Percentiles rank a stretch among this genome's conserved stretches.
Conservation (phyloP, 2,888 invertebrate genomes). For the Drosophila merina region DNA sequence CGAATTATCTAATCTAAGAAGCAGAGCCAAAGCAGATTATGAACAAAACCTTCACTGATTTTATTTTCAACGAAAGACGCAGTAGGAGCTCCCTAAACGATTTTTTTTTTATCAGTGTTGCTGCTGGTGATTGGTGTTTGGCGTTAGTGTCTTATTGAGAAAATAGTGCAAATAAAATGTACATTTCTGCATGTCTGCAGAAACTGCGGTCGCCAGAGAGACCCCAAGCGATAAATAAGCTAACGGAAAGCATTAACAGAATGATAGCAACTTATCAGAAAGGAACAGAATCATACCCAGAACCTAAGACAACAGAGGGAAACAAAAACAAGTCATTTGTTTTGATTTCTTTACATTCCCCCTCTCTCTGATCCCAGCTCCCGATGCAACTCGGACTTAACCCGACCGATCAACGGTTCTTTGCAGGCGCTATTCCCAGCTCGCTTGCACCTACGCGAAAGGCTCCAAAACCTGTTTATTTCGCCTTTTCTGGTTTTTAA, state of each 20-base stretch:
- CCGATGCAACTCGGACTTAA: constrained; percentile 13
- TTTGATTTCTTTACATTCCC: constrained; percentile 28
- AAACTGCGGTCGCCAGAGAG: constrained; percentile 29
- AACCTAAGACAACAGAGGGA: constrained; percentile 62
- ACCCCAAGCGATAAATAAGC: constrained; percentile 36
- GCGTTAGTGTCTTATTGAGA: neutral
- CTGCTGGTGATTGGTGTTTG: neutral
- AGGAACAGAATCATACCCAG: constrained; percentile 20
- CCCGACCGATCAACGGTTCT: constrained; percentile 51
- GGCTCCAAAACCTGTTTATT: constrained; percentile 36
- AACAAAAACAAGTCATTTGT: constrained; percentile 50
- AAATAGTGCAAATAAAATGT: constrained; percentile 42
- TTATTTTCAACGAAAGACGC: too few species aligned
- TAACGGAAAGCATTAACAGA: constrained; percentile 14
- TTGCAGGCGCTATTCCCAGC: constrained; percentile 37
- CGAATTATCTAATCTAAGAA: constrained; percentile 14
- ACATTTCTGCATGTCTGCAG: constrained; percentile 60
- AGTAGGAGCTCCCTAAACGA: too few species aligned
- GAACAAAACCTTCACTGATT: too few species aligned
- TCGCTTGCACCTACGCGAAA: constrained; percentile 36
- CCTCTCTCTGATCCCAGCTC: neutral
- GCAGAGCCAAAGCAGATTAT: too few species aligned
- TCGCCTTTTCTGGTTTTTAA: neutral
- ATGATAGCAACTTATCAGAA: constrained; percentile 35
- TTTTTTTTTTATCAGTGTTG: constrained; percentile 15